These are phyloP conservation scores for Athene cunicularia DNA, from an alignment of 2,113 vertebrate genomes.

Conservation along the genomic window DNA sequence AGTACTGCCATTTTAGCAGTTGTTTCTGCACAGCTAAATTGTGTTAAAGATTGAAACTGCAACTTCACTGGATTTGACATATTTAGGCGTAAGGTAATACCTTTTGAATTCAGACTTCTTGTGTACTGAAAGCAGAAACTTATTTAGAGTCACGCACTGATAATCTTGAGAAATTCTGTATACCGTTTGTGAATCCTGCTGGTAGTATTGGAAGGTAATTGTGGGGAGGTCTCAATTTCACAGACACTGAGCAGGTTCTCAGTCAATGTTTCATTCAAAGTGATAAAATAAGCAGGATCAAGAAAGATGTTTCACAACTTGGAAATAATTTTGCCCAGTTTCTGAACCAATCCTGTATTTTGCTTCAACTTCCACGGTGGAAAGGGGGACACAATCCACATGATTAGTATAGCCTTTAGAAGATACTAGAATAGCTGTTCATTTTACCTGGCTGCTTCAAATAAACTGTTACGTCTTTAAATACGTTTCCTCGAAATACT, in stretches of 20 bases:
- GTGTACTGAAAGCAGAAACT: neutral
- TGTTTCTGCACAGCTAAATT: neutral
- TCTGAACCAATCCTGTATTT: neutral
- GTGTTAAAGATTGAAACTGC: slow-evolving; percentile 1
- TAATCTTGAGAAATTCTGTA: neutral
- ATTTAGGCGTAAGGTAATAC: neutral
- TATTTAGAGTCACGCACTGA: neutral
- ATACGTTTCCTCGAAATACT: neutral
- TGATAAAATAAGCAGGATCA: neutral
- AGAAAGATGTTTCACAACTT: neutral
- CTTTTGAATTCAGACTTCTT: neutral
- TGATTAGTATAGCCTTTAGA: neutral
- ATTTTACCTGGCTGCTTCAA: neutral
- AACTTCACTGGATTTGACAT: neutral
- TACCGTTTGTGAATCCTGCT: neutral
- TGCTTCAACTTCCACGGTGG: neutral
- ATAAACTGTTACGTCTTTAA: neutral
- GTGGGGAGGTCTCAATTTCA: neutral
- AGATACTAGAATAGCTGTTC: neutral
- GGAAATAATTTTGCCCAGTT: neutral
- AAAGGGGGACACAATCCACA: neutral
- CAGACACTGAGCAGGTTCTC: neutral
- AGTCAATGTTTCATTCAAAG: neutral
- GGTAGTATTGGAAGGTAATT: neutral
- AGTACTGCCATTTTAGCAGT: neutral